Conservation (phyloP, 2,797 vertebrate genomes). For the Poecilia gillii region DNA sequence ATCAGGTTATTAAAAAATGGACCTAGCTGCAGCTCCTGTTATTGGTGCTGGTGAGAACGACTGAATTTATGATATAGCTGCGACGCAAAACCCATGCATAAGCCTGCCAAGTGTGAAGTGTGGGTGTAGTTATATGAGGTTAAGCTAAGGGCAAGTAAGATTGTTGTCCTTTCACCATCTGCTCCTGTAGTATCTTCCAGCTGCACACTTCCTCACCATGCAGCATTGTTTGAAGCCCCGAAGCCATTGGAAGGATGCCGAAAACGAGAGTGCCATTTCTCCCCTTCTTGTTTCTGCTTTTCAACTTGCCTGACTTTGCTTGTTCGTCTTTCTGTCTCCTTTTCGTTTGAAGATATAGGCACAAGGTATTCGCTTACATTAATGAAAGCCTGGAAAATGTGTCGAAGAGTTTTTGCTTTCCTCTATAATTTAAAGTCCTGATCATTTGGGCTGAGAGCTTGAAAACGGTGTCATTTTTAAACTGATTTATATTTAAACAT, state of each 20-base stretch:
- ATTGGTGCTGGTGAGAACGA: not conserved
- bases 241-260: slow-evolving; percentile 41
- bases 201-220: slow-evolving; percentile 14
- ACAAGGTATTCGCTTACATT: not conserved
- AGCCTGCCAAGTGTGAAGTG: slow-evolving; percentile 5
- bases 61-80: not conserved
- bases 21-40: not conserved
- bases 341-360: slow-evolving; percentile 3
- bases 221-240: slow-evolving; percentile 29
- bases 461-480: not conserved
- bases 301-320: not conserved
- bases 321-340: not conserved
- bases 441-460: not conserved
- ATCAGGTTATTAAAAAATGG: not conserved
- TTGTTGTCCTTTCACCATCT: slow-evolving; percentile 34
- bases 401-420: not conserved
- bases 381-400: slow-evolving; percentile 3
- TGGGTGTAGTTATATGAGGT: slow-evolving; percentile 4
- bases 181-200: slow-evolving; percentile 35
- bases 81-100: not conserved
- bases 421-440: not conserved
- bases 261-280: slow-evolving; percentile 25
- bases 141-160: slow-evolving; percentile 21
- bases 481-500: not conserved
- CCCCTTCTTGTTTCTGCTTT: slow-evolving; percentile 15